Conservation (phyloP, 1,140 invertebrate genomes). For the Dinothrombium tinctorium region DNA sequence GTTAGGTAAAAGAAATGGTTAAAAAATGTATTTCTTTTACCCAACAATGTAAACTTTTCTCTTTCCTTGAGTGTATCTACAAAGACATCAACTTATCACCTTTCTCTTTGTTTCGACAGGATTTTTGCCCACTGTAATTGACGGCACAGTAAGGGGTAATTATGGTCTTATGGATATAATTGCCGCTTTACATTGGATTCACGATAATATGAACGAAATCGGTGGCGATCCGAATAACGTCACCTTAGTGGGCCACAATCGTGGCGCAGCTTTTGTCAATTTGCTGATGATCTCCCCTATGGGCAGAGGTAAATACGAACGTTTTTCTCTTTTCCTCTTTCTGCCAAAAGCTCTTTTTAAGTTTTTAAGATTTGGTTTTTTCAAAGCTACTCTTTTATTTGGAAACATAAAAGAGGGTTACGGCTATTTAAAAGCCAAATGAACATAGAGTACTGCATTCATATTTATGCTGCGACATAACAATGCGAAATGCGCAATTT, state of each 20-base stretch:
- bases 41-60: too few relatives aligned
- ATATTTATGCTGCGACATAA: too few relatives aligned
- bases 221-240: slow-evolving; percentile 75
- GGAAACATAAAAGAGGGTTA: too few relatives aligned
- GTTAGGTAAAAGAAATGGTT: too few relatives aligned
- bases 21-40: too few relatives aligned
- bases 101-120: slow-evolving; percentile 10
- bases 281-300: slow-evolving; percentile 75
- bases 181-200: slow-evolving; percentile 72
- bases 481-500: too few relatives aligned
- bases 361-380: neutral
- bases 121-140: slow-evolving; percentile 12
- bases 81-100: too few relatives aligned
- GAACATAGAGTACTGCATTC: too few relatives aligned
- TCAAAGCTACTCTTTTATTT: too few relatives aligned
- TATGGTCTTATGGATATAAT: slow-evolving; percentile 89
- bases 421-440: too few relatives aligned
- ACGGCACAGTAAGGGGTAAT: slow-evolving; percentile 30
- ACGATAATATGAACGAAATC: slow-evolving; percentile 74
- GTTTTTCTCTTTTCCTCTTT: neutral
- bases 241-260: slow-evolving; percentile 77
- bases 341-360: neutral
- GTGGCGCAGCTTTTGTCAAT: slow-evolving; percentile 80
- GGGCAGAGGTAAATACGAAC: slow-evolving; percentile 50
- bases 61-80: too few relatives aligned